Percentiles rank a stretch among this genome's conserved stretches.
Conservation (phyloP, 64 coral and sea anemone species). For the Stichodactyla helianthus region DNA sequence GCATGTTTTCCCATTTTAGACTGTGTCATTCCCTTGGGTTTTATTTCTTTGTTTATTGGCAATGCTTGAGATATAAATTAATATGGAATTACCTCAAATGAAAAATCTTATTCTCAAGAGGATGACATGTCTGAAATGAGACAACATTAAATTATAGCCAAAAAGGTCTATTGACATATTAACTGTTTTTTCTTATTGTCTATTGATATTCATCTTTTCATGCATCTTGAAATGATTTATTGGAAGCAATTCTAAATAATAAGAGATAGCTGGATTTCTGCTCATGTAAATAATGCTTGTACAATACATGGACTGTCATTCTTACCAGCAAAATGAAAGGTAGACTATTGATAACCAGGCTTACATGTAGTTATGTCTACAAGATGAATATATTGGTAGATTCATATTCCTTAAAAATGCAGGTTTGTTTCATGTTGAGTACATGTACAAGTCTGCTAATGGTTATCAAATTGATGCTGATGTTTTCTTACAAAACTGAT, state of each 20-base stretch:
- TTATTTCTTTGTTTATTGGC: too few relatives aligned
- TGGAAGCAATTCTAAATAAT: background rate
- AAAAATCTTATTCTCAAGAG: too few relatives aligned
- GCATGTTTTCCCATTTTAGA: too few relatives aligned
- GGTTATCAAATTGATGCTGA: constrained; percentile 9
- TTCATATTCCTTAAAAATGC: background rate
- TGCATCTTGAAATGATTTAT: background rate
- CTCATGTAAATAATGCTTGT: background rate
- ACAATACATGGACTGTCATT: background rate
- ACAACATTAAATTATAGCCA: too few relatives aligned
- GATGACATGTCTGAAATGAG: too few relatives aligned
- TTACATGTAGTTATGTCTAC: too few relatives aligned
- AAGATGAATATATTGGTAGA: background rate
- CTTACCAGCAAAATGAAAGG: background rate
- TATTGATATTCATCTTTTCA: background rate
- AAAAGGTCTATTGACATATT: too few relatives aligned
- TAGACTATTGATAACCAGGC: background rate
- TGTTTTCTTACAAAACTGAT: background rate
- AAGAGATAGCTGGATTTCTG: background rate
- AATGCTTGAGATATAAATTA: too few relatives aligned
- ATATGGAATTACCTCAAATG: too few relatives aligned
- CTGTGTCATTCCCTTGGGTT: too few relatives aligned
- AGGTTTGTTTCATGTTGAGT: too few relatives aligned
- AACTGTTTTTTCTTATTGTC: background rate
- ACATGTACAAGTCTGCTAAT: background rate